These are phyloP conservation scores for Penelope pileata DNA, from an alignment of 2,113 vertebrate species.

Conservation along the genomic window DNA sequence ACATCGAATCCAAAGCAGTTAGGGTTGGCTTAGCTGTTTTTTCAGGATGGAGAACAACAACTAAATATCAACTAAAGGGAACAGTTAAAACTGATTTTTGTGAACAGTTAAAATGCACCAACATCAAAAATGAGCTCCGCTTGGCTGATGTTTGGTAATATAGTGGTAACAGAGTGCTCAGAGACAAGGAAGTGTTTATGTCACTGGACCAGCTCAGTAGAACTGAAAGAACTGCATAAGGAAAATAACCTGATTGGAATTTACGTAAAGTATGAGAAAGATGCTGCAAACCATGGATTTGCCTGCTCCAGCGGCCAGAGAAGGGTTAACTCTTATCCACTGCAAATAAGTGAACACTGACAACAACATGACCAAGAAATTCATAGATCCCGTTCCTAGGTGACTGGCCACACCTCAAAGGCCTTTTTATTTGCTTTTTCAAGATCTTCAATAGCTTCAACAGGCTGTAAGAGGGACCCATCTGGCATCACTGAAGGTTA, in stretches of 20 bases:
- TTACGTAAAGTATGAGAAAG: background rate
- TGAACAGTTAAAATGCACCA: background rate
- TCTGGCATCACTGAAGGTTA: background rate
- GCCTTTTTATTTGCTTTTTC: background rate
- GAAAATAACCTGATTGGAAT: background rate
- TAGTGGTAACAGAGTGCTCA: background rate
- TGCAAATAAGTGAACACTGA: background rate
- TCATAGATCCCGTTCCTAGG: fast-evolving
- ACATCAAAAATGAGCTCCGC: background rate
- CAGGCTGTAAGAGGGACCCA: background rate
- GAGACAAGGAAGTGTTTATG: background rate
- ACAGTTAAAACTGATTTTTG: background rate
- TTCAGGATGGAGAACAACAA: background rate
- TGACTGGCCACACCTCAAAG: background rate
- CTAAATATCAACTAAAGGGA: background rate
- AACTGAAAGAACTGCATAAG: background rate
- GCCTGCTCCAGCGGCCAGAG: background rate
- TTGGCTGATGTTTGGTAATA: background rate
- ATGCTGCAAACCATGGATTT: background rate
- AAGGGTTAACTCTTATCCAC: background rate
- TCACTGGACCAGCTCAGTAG: background rate
- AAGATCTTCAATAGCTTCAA: background rate
- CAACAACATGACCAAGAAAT: background rate
- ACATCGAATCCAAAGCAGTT: background rate
- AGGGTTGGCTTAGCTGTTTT: background rate